A percentile compares a stretch with the other conserved stretches of the same genome.
Evolutionary conservation across 2,888 invertebrate species (phyloP).

Genomic region (Pseudeuparius sepicola): DNA sequence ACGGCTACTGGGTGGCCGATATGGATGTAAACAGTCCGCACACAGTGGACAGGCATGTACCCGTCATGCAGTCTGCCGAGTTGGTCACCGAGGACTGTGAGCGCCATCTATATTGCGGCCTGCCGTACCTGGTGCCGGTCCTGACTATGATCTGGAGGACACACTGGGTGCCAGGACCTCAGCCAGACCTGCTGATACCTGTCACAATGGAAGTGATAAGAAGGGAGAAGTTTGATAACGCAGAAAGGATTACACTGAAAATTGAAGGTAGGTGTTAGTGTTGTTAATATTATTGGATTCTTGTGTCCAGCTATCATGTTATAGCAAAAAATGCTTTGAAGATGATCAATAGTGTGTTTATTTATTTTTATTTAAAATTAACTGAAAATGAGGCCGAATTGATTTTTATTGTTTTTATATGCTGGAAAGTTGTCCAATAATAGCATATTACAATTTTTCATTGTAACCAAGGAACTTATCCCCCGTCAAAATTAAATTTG

Average conservation of each 20-base stretch:
- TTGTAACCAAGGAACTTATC: no score
- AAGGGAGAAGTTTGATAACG: conserved; percentile 34
- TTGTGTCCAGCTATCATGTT: conserved; percentile 3
- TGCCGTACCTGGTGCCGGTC: conserved; percentile 71
- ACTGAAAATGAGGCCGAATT: neutral
- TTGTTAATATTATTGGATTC: conserved; percentile 6
- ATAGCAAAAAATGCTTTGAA: neutral
- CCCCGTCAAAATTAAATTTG: no score
- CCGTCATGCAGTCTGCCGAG: conserved; percentile 42
- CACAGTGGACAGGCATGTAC: conserved; percentile 46
- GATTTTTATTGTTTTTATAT: no score
- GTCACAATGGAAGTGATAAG: conserved; percentile 41
- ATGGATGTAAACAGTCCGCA: conserved; percentile 65
- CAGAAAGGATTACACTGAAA: conserved; percentile 41
- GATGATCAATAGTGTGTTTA: no score
- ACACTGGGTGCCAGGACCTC: conserved; percentile 48
- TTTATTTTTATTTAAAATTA: neutral
- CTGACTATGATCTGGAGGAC: conserved; percentile 55
- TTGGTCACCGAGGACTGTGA: conserved; percentile 47
- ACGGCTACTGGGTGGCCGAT: conserved; percentile 63
- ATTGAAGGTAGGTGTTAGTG: conserved; percentile 39
- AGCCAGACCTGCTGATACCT: conserved; percentile 42
- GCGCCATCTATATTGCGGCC: conserved; percentile 61
- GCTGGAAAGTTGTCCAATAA: no score
- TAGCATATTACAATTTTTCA: no score